Conservation (phyloP, 2,888 invertebrate genomes). For the Podotricha telesiphe region DNA sequence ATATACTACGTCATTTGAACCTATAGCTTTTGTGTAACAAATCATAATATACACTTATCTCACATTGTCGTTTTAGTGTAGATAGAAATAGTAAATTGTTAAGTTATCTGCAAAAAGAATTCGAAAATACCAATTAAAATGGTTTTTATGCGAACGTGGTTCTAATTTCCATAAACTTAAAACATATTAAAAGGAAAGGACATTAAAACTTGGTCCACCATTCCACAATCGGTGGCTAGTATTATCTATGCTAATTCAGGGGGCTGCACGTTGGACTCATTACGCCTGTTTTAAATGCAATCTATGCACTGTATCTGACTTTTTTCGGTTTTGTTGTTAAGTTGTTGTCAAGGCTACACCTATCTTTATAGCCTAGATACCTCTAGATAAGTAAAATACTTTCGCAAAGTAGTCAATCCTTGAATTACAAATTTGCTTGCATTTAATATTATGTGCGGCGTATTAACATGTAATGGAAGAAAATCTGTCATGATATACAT, state of each 20-base stretch:
- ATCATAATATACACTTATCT: no score
- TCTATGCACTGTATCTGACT: conserved; percentile 77
- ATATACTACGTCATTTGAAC: no score
- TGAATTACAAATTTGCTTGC: not conserved
- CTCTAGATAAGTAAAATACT: conserved; percentile 26
- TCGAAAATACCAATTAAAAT: conserved; percentile 8
- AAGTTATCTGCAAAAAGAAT: conserved; percentile 11
- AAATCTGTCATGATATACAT: no score
- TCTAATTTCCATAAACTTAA: conserved; percentile 9
- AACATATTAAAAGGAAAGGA: not conserved
- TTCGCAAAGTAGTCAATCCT: conserved; percentile 4
- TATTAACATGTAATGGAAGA: no score
- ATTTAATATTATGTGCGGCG: no score
- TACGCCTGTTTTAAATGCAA: conserved; percentile 79
- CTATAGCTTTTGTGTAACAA: no score
- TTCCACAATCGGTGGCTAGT: conserved; percentile 38
- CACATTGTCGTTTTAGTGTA: not conserved
- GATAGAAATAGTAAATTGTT: conserved; percentile 3
- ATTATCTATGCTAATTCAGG: conserved; percentile 77
- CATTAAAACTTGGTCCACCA: conserved; percentile 17
- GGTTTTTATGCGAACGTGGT: not conserved
- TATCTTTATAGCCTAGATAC: conserved; percentile 55
- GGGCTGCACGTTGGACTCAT: conserved; percentile 68
- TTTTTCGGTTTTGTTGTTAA: conserved; percentile 74
- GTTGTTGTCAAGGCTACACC: conserved; percentile 63